phyloP scores from a whole-genome alignment of 2,888 invertebrate species.

The Synergus laeviventris region DNA sequence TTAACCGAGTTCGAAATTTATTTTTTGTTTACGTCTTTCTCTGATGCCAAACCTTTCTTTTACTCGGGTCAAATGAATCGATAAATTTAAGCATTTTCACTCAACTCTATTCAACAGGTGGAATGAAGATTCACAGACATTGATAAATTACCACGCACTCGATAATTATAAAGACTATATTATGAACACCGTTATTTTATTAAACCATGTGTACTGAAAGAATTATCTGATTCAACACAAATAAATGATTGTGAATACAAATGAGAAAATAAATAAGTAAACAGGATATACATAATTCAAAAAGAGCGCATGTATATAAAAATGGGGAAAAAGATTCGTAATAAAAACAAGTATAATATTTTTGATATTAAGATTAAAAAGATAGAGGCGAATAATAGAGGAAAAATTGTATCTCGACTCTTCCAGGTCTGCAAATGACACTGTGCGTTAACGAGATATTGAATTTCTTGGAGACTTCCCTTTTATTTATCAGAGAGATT shows the following conservation, averaged over 20 bases:
- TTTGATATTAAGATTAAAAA: background rate
- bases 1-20: background rate
- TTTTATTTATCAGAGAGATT: background rate
- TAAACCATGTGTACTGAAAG: too few species aligned
- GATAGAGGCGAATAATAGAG: background rate
- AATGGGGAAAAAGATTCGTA: too few species aligned
- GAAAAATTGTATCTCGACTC: background rate
- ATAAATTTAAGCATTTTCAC: too few species aligned
- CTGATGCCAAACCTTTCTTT: too few species aligned
- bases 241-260: too few species aligned
- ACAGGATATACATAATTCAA: background rate
- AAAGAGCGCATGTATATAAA: background rate
- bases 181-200: background rate
- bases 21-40: background rate
- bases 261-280: background rate
- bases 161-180: constrained; percentile 48
- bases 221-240: too few species aligned
- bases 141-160: constrained; percentile 52
- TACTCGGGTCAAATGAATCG: too few species aligned
- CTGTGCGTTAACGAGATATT: background rate
- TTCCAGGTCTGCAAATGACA: background rate
- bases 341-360: background rate
- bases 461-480: background rate
- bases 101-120: constrained; percentile 62
- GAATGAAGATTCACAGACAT: constrained; percentile 55